Conservation (phyloP, 2,797 vertebrate species). For the Paguma larvata region DNA sequence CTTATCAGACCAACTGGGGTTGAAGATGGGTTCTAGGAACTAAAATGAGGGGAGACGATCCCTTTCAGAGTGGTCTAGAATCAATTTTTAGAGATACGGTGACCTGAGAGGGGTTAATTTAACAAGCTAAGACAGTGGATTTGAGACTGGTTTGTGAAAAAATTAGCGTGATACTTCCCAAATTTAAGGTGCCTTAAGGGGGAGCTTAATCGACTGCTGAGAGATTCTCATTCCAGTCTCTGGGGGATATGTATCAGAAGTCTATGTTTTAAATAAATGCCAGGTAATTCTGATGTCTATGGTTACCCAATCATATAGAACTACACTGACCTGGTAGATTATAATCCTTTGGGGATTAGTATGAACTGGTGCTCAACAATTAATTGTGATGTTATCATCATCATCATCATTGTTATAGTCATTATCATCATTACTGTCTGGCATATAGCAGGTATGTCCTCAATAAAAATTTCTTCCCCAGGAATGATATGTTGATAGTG, state of each 20-base stretch:
- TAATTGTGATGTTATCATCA: background rate
- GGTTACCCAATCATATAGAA: background rate
- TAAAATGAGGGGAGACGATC: background rate
- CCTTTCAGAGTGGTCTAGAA: background rate
- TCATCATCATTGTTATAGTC: background rate
- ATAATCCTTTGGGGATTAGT: background rate
- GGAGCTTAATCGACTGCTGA: conserved; percentile 5
- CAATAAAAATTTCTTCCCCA: background rate
- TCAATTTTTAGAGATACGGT: background rate
- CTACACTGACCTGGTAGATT: background rate
- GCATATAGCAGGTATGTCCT: background rate
- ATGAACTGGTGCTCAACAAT: background rate
- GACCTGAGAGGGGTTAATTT: background rate
- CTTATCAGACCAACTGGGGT: background rate
- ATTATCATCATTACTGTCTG: background rate
- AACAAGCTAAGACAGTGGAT: background rate
- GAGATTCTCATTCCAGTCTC: conserved; percentile 29
- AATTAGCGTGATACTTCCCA: background rate
- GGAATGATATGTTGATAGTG: background rate
- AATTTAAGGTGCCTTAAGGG: conserved; percentile 12
- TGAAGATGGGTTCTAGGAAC: background rate
- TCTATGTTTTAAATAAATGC: conserved; percentile 50
- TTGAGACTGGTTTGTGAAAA: conserved; percentile 24
- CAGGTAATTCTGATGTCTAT: background rate
- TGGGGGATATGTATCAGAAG: conserved; percentile 21